Evolutionary conservation across 2,797 vertebrate genomes (phyloP).

Genomic region (Myoxocephalus aenaeus): DNA sequence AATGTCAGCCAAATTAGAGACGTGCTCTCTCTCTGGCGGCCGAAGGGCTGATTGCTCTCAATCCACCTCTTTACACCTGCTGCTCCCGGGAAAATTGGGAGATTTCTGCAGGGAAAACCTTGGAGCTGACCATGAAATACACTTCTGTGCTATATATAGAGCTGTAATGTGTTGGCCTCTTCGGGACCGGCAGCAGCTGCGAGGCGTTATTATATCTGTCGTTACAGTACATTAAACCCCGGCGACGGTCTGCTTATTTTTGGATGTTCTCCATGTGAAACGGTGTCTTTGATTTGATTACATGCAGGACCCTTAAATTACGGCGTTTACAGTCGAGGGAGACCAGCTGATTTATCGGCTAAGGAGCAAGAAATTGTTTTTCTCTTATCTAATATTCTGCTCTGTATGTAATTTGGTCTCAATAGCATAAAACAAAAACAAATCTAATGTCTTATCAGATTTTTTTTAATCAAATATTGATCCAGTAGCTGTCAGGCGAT

Average conservation of each 20-base stretch:
- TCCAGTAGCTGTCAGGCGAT: background rate
- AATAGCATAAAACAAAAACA: background rate
- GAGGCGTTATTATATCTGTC: conserved; percentile 13
- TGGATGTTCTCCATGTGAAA: background rate
- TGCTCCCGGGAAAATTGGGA: conserved; percentile 7
- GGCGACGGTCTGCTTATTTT: background rate
- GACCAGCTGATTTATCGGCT: too few relatives aligned
- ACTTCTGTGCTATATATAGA: conserved; percentile 13
- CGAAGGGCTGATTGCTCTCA: conserved; percentile 2
- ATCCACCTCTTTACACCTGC: conserved; percentile 40
- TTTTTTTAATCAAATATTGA: too few relatives aligned
- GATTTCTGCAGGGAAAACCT: conserved; percentile 21
- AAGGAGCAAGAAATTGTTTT: too few relatives aligned
- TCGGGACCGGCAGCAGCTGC: conserved; percentile 17
- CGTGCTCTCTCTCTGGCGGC: conserved; percentile 39
- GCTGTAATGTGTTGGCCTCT: conserved; percentile 1
- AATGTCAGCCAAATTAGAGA: conserved; percentile 76
- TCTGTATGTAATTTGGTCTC: background rate
- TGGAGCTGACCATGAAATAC: conserved; percentile 19
- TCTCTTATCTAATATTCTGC: background rate
- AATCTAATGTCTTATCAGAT: background rate
- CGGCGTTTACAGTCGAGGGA: background rate
- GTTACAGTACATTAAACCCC: background rate
- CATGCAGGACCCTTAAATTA: background rate
- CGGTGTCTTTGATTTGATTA: background rate